Conservation (phyloP, 2,888 invertebrate species). For the Didymodactylos carnosus region DNA sequence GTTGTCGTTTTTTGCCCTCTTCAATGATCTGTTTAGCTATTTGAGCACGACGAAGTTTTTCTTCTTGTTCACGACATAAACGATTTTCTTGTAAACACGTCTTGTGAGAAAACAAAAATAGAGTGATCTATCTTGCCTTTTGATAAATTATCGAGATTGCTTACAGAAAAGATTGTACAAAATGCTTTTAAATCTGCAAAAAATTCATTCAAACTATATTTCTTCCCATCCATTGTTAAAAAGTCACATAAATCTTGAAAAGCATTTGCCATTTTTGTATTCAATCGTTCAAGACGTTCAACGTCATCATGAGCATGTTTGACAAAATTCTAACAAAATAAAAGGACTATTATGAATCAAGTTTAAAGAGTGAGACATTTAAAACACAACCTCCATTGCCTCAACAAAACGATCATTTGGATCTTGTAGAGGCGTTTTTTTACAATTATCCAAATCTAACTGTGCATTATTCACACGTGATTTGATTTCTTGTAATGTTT, state of each 20-base stretch:
- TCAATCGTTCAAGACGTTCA: slow-evolving; percentile 60
- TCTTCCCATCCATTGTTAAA: slow-evolving; percentile 71
- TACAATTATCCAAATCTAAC: slow-evolving; percentile 65
- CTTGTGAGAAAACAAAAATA: not conserved
- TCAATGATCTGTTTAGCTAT: slow-evolving; percentile 33
- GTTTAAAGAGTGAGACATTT: slow-evolving; percentile 62
- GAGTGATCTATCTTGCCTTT: too few relatives aligned
- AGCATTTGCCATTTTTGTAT: slow-evolving; percentile 67
- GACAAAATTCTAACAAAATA: not conserved
- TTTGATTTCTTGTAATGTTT: slow-evolving; percentile 54
- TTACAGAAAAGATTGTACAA: slow-evolving; percentile 54
- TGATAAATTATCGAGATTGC: too few relatives aligned
- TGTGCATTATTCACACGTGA: slow-evolving; percentile 66
- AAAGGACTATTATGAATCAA: not conserved
- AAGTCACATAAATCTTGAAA: slow-evolving; percentile 68
- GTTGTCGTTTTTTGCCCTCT: not conserved
- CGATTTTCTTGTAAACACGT: not conserved
- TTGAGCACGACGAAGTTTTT: slow-evolving; percentile 58
- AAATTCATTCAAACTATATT: slow-evolving; percentile 84
- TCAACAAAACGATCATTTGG: slow-evolving; percentile 57
- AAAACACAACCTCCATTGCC: slow-evolving; percentile 63
- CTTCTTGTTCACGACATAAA: slow-evolving; percentile 34
- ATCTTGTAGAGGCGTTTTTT: slow-evolving; percentile 44
- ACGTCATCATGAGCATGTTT: not conserved
- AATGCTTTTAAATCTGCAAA: slow-evolving; percentile 82